phyloP scores from a whole-genome alignment of 2,797 vertebrate species.

The Helicolenus hilgendorfi region DNA sequence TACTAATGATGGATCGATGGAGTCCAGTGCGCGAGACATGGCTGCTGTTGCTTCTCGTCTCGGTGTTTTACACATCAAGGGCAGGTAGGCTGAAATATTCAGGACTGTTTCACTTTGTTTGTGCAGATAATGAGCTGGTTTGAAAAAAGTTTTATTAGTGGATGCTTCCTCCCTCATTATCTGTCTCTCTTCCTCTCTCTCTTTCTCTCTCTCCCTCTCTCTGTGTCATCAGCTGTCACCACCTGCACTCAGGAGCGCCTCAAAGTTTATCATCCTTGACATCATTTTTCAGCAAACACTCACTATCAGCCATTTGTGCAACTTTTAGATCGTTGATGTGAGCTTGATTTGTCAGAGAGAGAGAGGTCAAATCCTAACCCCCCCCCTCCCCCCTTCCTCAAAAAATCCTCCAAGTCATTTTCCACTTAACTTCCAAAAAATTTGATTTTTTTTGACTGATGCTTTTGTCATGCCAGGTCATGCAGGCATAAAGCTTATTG shows the following conservation, averaged over 20 bases:
- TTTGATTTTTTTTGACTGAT: conserved; percentile 8
- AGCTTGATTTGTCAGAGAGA: background rate
- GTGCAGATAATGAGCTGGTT: background rate
- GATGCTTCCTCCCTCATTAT: background rate
- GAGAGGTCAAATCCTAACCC: background rate
- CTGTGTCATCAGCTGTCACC: conserved; percentile 32
- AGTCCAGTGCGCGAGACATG: conserved; percentile 31
- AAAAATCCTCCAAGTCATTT: background rate
- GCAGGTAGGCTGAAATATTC: conserved; percentile 73
- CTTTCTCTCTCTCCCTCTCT: background rate
- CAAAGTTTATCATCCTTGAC: background rate
- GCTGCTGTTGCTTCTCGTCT: conserved; percentile 61
- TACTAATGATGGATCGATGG: conserved; percentile 65
- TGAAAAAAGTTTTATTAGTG: background rate
- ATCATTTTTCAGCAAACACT: background rate
- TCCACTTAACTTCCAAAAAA: background rate
- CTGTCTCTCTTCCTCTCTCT: background rate
- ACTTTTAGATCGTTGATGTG: background rate
- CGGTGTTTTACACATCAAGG: conserved; percentile 35
- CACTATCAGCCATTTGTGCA: background rate
- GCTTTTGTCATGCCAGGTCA: conserved; percentile 43
- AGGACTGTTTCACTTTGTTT: background rate
- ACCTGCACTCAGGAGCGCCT: conserved; percentile 10
- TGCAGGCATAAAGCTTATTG: conserved; percentile 53
- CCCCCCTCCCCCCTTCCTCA: background rate